A percentile compares a stretch with the other conserved stretches of the same genome.
Conservation (phyloP, 2,113 vertebrate genomes). For the Danionella cerebrum region DNA sequence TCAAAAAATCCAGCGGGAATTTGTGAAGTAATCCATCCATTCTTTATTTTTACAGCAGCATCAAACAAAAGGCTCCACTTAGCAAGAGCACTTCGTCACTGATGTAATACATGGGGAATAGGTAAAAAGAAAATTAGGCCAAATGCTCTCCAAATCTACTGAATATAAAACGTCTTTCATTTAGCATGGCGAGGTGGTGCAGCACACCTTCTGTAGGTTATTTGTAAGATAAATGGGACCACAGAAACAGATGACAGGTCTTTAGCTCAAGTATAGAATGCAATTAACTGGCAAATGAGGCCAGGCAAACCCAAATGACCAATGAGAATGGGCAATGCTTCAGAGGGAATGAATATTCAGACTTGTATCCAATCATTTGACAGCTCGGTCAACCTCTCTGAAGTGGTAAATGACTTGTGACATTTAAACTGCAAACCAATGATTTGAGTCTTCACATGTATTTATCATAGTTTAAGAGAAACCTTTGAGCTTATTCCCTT, state of each 20-base stretch:
- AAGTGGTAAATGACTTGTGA: slow-evolving; percentile 52
- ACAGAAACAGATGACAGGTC: slow-evolving; percentile 73
- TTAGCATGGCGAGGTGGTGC: slow-evolving; percentile 55
- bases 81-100: slow-evolving; percentile 10
- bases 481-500: slow-evolving; percentile 12
- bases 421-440: slow-evolving; percentile 45
- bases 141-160: slow-evolving; percentile 9
- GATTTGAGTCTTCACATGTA: slow-evolving; percentile 47
- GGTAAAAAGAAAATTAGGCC: slow-evolving; percentile 15
- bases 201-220: slow-evolving; percentile 62
- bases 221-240: slow-evolving; percentile 72
- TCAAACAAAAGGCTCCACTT: background rate
- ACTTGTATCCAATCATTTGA: slow-evolving; percentile 58
- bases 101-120: slow-evolving; percentile 14
- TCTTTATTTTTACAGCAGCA: background rate
- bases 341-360: slow-evolving; percentile 53
- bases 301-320: slow-evolving; percentile 67
- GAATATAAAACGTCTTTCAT: slow-evolving; percentile 31
- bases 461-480: slow-evolving; percentile 17
- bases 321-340: slow-evolving; percentile 55
- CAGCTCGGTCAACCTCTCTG: slow-evolving; percentile 45
- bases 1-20: background rate
- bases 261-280: slow-evolving; percentile 74
- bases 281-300: slow-evolving; percentile 78
- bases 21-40: background rate